These are phyloP conservation scores for Pelosia muscerda DNA, from an alignment of 2,888 invertebrate genomes.

Conservation along the genomic window DNA sequence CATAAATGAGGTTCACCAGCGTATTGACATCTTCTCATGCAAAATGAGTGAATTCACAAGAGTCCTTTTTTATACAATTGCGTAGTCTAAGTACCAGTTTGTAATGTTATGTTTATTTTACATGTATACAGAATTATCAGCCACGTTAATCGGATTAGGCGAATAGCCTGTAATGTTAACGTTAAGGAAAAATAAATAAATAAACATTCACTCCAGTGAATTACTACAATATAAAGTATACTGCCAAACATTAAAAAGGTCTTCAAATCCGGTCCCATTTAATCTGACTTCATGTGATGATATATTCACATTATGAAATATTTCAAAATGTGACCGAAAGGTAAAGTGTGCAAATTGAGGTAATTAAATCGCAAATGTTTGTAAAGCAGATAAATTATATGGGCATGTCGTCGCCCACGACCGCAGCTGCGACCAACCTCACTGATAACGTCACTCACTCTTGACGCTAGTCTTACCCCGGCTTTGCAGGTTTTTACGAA, in stretches of 20 bases:
- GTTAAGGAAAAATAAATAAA: too few species aligned
- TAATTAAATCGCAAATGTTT: conserved; percentile 74
- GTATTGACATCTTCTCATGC: too few species aligned
- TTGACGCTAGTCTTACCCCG: conserved; percentile 59
- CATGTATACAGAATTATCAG: too few species aligned
- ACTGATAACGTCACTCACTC: conserved; percentile 80
- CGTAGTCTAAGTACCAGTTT: too few species aligned
- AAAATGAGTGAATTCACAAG: too few species aligned
- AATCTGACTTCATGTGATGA: conserved; percentile 26
- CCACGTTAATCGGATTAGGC: too few species aligned
- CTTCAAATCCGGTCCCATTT: conserved; percentile 16
- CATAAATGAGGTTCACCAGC: too few species aligned
- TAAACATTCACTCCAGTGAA: background rate
- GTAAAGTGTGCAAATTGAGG: conserved; percentile 56
- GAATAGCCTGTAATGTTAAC: too few species aligned
- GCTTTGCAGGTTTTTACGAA: conserved; percentile 62
- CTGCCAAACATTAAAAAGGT: conserved; percentile 30
- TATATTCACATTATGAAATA: conserved; percentile 30
- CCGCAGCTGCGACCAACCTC: conserved; percentile 60
- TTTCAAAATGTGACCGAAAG: conserved; percentile 35
- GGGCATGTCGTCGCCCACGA: conserved; percentile 54
- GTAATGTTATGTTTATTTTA: too few species aligned
- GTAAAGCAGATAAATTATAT: conserved; percentile 69
- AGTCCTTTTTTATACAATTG: too few species aligned
- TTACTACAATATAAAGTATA: background rate